phyloP scores from a whole-genome alignment of 2,113 vertebrate species.

The Otus sunia region DNA sequence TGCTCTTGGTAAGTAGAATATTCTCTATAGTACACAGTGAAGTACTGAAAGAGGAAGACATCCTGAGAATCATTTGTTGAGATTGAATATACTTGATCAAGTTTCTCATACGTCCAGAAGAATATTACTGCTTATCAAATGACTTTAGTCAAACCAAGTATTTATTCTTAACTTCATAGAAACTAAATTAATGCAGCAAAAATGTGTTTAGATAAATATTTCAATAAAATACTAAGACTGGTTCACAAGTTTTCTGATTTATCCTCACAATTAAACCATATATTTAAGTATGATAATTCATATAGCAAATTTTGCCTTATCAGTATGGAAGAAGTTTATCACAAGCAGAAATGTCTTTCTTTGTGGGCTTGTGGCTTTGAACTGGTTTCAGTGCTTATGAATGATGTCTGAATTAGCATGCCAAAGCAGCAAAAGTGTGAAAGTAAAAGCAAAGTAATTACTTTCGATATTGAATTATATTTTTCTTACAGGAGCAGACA shows the following conservation, averaged over 20 bases:
- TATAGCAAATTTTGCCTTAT: not conserved
- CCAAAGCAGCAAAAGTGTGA: not conserved
- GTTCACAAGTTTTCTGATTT: not conserved
- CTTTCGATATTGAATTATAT: not conserved
- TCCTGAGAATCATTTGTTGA: not conserved
- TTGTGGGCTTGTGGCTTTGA: not conserved
- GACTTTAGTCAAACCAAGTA: not conserved
- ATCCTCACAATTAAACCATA: not conserved
- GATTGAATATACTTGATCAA: not conserved
- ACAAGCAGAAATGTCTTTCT: not conserved
- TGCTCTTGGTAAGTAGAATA: not conserved
- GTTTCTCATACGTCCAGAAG: not conserved
- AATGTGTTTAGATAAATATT: not conserved
- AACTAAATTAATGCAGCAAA: not conserved
- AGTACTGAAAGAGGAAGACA: not conserved
- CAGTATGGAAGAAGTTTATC: not conserved
- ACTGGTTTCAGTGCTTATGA: not conserved
- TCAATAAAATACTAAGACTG: not conserved
- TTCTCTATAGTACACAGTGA: not conserved
- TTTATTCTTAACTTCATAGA: not conserved
- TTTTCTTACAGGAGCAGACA: not conserved
- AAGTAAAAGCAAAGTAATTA: not conserved
- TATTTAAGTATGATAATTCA: not conserved
- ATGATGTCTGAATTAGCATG: not conserved
- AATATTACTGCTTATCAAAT: not conserved